These are phyloP conservation scores for Diceros bicornis DNA, from an alignment of 2,797 vertebrate genomes.

Conservation along the genomic window DNA sequence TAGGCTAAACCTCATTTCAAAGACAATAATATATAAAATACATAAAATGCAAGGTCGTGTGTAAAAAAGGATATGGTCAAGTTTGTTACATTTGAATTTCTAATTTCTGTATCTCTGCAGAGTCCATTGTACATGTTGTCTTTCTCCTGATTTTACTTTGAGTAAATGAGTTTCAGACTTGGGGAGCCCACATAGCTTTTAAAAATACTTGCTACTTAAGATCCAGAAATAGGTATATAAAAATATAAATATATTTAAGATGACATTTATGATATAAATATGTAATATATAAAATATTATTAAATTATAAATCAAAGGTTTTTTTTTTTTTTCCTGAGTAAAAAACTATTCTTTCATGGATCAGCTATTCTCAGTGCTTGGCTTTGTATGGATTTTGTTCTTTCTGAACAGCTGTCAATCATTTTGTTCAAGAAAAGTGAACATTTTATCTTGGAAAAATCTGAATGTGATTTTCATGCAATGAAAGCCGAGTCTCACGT, in stretches of 20 bases:
- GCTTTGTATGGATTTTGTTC: conserved; percentile 60
- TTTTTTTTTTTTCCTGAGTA: not conserved
- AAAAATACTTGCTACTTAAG: conserved; percentile 40
- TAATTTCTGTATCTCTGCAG: not conserved
- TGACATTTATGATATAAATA: not conserved
- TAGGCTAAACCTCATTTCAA: not conserved
- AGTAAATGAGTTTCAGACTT: conserved; percentile 23
- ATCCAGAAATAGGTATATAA: not conserved
- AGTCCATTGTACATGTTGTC: not conserved
- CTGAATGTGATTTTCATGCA: conserved; percentile 49
- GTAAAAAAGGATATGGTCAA: not conserved
- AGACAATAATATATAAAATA: conserved; percentile 20
- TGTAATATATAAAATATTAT: not conserved
- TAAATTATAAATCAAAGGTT: not conserved
- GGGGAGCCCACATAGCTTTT: not conserved
- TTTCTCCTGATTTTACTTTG: not conserved
- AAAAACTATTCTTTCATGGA: not conserved
- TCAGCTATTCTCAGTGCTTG: conserved; percentile 35
- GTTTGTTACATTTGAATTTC: conserved; percentile 53
- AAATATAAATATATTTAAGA: not conserved
- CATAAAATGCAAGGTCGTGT: not conserved
- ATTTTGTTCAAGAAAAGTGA: conserved; percentile 65
- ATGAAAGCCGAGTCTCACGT: conserved; percentile 61
- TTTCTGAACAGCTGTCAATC: conserved; percentile 70
- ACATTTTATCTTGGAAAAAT: conserved; percentile 68